Evolutionary conservation across 1,140 invertebrate species (phyloP), one percentile per base, ranked within the genome.

Genomic region (Drosophila burlai): DNA sequence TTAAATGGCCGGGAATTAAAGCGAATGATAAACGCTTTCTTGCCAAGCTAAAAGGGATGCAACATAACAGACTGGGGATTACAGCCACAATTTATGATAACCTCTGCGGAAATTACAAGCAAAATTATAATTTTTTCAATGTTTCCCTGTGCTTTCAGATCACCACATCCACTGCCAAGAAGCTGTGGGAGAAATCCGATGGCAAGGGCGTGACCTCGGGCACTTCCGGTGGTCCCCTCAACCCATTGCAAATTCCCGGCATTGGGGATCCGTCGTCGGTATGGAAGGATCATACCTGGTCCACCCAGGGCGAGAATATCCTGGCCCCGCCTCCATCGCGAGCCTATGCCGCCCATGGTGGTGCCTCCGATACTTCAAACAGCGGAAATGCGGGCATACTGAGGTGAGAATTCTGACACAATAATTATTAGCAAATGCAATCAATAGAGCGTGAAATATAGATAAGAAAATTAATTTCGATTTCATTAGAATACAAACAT

Each of bases 251-350:
- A 50, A 92, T 93, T 36, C 91, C 87, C 26, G 92, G 92, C n/a
- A 91, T 93, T 24, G 80, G 81, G 4, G 92, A 93, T 82, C 91
- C 91, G 31, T 91, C 84, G 29, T 89, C 82, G 16, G 92, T 93
- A 21, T 93, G 92, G 92, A 93, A 93, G 59, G 91, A 93, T 80
- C 91, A 92, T 24, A 93, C 92, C 29, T 93, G 92, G 92, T 93
- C 92, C 18, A 93, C 91, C 43, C 92, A 93, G 65, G 83, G 81
- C 40, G 91, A 93, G 69, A 92, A 91, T 54, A 93, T 93, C 43
- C 77, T 93, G 67, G 87, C 78, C 31, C 92, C 92, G 45, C 85
- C 91, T 21, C 61, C 91, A 10, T 89, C 92, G 46, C 80, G 92
- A 11, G 80, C 68, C 8, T 93, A 92, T 77, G 81, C 90, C 76